Base-by-base conservation (phyloP, 2,797 vertebrate species). In the Ispidina lecontei region DNA sequence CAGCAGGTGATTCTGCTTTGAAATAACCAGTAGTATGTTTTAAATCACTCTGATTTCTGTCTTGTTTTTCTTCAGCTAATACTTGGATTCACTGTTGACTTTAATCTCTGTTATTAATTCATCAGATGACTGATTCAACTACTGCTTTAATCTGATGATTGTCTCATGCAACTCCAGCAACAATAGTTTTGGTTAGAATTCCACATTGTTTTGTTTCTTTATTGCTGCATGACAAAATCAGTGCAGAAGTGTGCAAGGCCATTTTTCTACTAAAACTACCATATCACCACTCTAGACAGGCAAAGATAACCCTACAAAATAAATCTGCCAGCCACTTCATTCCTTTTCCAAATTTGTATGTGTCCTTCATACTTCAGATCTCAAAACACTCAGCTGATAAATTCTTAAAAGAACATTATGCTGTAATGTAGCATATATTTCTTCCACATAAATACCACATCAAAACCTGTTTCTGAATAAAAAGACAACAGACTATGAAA, bases 301-400 rank as follows among this genome's bases (percentile, higher is more conserved):
- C 87, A 91, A 75, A 91, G 89, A 90, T 91, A 93, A 96, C 84
- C 67, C 74, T 58, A 78, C 17, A 77, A 89, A 89, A 94, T 69
- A 94, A 93, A 93, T 75, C 85, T 5, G 39, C 63, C 75, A 89
- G 73, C 33, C 58, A 65, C 63, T 93, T 85, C n/a, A 68, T 75
- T 89, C 72, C 7, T 4, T 47, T 92, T 93, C 67, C 70, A 84
- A 65, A 95, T 81, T 43, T 86, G 55, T 83, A 68, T 37, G 51
- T 1, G 51, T 69, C 89, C 82, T 89, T 91, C 84, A 52, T 69
- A 74, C 31, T 73, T 82, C 58, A 88, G 64, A 83, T 59, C 77
- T 86, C 71, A 84, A 92, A 94, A 71, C 39, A 31, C 31, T 65
- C 58, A 72, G 84, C 9, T 83, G 89, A 74, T 89, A 92, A 84